These are phyloP conservation scores for Meteorus cinctellus DNA, from an alignment of 2,888 invertebrate species.

Conservation along the genomic window DNA sequence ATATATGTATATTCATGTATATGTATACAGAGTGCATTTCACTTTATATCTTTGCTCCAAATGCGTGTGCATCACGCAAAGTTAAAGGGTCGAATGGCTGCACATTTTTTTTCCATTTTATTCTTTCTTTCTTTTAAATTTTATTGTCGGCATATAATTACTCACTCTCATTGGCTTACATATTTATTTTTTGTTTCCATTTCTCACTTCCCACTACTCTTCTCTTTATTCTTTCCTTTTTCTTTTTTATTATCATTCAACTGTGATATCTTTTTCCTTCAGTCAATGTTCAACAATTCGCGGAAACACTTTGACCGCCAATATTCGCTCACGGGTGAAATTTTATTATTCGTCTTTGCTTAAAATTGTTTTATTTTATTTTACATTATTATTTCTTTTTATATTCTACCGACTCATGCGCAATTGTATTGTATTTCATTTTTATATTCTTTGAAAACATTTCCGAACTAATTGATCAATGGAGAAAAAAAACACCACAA, in stretches of 20 bases:
- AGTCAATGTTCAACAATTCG: conserved; percentile 43
- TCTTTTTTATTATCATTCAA: conserved; percentile 39
- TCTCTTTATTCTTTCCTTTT: conserved; percentile 25
- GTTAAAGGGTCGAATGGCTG: conserved; percentile 52
- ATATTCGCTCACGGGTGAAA: conserved; percentile 1
- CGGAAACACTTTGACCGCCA: conserved; percentile 41
- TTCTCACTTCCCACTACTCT: not conserved
- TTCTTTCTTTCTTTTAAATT: conserved; percentile 24
- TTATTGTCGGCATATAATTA: conserved; percentile 31
- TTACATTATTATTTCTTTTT: not conserved
- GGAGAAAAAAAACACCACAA: conserved; percentile 30
- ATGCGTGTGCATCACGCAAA: conserved; percentile 62
- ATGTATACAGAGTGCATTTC: conserved; percentile 41
- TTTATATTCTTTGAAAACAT: conserved; percentile 1
- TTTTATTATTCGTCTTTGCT: conserved; percentile 46
- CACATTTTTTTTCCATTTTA: conserved; percentile 37
- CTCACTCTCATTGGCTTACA: conserved; percentile 36
- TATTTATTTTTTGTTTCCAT: conserved; percentile 13
- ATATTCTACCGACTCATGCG: not conserved
- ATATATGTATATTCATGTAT: too few species aligned
- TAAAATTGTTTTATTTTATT: conserved; percentile 17
- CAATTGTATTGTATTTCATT: not conserved
- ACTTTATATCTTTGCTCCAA: conserved; percentile 56
- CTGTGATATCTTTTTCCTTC: conserved; percentile 35
- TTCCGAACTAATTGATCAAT: not conserved